Conservation (phyloP, 2,888 invertebrate genomes). For the Sphaerophoria rueppellii region DNA sequence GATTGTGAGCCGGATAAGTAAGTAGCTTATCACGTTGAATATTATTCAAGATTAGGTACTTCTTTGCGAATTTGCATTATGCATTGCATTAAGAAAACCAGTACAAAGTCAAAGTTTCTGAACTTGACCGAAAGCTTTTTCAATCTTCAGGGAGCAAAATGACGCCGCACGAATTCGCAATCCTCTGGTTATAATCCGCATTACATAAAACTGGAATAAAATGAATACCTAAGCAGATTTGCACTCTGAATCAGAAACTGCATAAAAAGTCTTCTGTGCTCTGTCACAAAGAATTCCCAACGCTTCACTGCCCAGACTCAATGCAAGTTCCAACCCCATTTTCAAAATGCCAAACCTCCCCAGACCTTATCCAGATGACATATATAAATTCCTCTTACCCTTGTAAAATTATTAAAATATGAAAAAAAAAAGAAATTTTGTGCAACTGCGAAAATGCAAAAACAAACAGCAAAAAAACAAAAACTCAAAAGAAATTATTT, state of each 20-base stretch:
- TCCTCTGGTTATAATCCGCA: too few species aligned
- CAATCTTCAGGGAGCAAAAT: too few species aligned
- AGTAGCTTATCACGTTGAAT: too few species aligned
- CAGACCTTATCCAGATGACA: not conserved
- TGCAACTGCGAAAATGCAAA: conserved; percentile 22
- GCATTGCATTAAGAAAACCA: too few species aligned
- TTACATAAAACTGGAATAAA: too few species aligned
- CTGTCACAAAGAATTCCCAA: not conserved
- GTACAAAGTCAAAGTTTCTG: too few species aligned
- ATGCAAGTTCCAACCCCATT: not conserved
- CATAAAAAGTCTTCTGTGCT: not conserved
- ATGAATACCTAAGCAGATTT: not conserved
- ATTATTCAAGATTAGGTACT: too few species aligned
- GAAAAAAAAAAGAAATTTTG: conserved; percentile 1
- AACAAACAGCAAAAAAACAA: conserved; percentile 20
- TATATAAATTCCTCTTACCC: not conserved
- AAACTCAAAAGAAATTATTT: conserved; percentile 5
- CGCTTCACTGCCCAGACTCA: conserved; percentile 21
- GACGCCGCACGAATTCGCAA: too few species aligned
- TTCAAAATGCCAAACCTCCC: not conserved
- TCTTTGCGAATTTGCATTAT: too few species aligned
- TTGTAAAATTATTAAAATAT: not conserved
- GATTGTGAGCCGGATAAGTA: too few species aligned
- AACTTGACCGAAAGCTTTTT: too few species aligned
- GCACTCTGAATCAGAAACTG: conserved; percentile 3